phyloP scores from a whole-genome alignment of 2,888 invertebrate genomes.

The Amblyjoppa fuscipennis region DNA sequence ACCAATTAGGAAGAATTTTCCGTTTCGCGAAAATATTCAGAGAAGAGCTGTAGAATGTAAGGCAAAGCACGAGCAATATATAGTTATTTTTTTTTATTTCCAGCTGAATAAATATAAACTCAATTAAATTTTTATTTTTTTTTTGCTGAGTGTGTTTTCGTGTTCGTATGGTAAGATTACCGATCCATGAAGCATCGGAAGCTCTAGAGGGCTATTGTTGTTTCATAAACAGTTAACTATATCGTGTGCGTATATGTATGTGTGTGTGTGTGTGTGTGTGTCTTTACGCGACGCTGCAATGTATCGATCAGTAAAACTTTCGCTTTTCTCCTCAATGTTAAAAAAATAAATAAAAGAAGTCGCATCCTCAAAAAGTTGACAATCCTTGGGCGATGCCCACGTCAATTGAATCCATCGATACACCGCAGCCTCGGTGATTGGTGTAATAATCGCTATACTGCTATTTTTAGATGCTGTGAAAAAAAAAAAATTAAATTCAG shows the following conservation, averaged over 20 bases:
- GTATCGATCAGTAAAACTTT: conserved; percentile 21
- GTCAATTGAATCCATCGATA: conserved; percentile 19
- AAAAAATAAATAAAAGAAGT: neutral
- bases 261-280: conserved; percentile 1
- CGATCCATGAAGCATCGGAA: neutral
- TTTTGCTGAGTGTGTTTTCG: conserved; percentile 28
- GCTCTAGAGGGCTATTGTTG: conserved; percentile 2
- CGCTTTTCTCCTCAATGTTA: neutral
- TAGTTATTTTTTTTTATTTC: conserved; percentile 46
- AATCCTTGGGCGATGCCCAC: no score
- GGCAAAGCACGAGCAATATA: conserved; percentile 66
- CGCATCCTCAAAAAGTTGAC: neutral
- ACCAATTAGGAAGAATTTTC: conserved; percentile 24
- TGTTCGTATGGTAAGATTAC: neutral
- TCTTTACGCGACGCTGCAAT: conserved; percentile 43
- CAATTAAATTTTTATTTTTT: conserved; percentile 13
- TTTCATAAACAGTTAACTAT: neutral
- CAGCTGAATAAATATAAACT: conserved; percentile 47
- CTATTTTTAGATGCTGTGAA: conserved; percentile 60
- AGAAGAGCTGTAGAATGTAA: conserved; percentile 65
- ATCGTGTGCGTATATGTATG: neutral
- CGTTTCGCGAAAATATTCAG: conserved; percentile 67
- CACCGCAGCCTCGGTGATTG: conserved; percentile 46
- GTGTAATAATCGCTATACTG: conserved; percentile 51
- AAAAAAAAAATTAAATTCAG: conserved; percentile 50